Evolutionary conservation across 2,888 invertebrate genomes (phyloP).

Genomic region (Anthrax anthrax): DNA sequence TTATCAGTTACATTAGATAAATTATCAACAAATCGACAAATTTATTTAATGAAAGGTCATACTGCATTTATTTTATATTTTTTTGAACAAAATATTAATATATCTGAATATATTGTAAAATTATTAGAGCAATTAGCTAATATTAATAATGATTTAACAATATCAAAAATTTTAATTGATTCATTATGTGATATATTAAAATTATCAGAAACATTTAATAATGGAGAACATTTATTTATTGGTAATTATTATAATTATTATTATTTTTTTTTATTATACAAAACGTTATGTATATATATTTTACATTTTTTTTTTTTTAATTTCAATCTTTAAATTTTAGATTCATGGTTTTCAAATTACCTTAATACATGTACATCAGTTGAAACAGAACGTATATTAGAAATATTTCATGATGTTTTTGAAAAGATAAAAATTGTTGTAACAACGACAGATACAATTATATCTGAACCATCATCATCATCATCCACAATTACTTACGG

Average conservation of each 20-base stretch:
- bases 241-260: conserved; percentile 8
- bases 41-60: conserved; percentile 29
- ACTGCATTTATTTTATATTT: conserved; percentile 30
- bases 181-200: conserved; percentile 23
- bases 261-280: neutral
- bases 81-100: conserved; percentile 24
- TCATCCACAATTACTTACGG: neutral
- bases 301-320: neutral
- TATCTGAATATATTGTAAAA: conserved; percentile 26
- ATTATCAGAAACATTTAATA: conserved; percentile 21
- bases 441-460: neutral
- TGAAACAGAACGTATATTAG: conserved; percentile 28
- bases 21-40: conserved; percentile 23
- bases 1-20: conserved; percentile 28
- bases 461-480: neutral
- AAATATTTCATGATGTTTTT: conserved; percentile 25
- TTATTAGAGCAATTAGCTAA: conserved; percentile 23
- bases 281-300: neutral
- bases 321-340: conserved; percentile 10
- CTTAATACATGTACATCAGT: conserved; percentile 23
- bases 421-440: conserved; percentile 15
- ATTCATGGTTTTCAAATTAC: conserved; percentile 29
- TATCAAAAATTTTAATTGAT: conserved; percentile 23
- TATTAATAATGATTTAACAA: conserved; percentile 22
- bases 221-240: conserved; percentile 26